Evolutionary conservation across 2,797 vertebrate genomes (phyloP).

Genomic region (Megaceryle alcyon): DNA sequence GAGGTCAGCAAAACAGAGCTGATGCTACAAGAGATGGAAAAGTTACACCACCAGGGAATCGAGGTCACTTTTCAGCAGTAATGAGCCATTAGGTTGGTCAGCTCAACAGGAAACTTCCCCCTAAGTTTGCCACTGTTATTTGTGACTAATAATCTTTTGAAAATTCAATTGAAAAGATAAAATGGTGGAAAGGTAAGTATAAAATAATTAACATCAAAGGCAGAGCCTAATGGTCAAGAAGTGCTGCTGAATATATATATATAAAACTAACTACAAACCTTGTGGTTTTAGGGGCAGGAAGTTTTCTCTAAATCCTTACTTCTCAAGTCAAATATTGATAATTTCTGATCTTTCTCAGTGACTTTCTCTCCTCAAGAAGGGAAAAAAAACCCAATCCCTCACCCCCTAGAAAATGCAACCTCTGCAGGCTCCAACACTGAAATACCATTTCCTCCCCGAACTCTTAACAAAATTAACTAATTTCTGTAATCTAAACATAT

Average conservation of each 20-base stretch:
- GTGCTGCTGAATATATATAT: too few species aligned
- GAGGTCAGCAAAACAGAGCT: not conserved
- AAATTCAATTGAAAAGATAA: not conserved
- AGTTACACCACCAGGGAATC: not conserved
- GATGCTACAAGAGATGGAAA: not conserved
- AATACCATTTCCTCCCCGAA: not conserved
- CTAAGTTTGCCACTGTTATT: not conserved
- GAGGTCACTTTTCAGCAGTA: not conserved
- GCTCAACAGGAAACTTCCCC: not conserved
- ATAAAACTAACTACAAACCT: not conserved
- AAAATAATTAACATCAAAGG: not conserved
- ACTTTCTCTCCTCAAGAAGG: not conserved
- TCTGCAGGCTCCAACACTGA: not conserved
- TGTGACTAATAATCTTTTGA: not conserved
- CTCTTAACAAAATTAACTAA: not conserved
- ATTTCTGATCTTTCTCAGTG: not conserved
- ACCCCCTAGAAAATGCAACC: not conserved
- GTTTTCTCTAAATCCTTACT: not conserved
- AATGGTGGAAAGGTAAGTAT: not conserved
- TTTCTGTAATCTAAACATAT: not conserved
- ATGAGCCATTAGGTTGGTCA: not conserved
- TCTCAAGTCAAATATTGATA: not conserved
- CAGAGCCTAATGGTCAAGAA: not conserved
- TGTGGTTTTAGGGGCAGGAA: not conserved
- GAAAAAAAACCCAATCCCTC: not conserved